Percentiles rank a stretch among this genome's conserved stretches.
These are phyloP conservation scores for Callipepla squamata DNA, from an alignment of 2,113 vertebrate genomes.

Conservation along the genomic window DNA sequence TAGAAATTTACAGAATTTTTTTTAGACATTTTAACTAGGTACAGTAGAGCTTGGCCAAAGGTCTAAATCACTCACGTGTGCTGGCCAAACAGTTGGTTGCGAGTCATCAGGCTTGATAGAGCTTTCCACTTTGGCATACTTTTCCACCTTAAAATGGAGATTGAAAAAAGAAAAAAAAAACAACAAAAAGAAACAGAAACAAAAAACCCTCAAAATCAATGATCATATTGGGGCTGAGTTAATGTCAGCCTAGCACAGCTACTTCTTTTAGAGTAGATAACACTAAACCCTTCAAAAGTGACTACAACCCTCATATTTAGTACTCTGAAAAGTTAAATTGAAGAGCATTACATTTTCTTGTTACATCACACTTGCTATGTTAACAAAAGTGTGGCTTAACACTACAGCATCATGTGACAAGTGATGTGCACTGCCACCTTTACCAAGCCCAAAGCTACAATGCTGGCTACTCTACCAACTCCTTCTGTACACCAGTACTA, in stretches of 20 bases:
- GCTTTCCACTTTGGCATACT: slow-evolving; percentile 95
- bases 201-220: neutral
- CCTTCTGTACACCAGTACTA: neutral
- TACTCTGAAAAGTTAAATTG: neutral
- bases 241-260: neutral
- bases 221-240: neutral
- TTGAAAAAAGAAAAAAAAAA: neutral
- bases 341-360: neutral
- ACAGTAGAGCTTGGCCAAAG: slow-evolving; percentile 31
- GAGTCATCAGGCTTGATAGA: slow-evolving; percentile 92
- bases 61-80: slow-evolving; percentile 83
- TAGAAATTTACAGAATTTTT: neutral
- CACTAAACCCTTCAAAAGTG: neutral
- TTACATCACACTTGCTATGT: neutral
- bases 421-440: rapidly evolving
- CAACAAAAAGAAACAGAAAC: neutral
- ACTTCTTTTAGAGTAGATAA: neutral
- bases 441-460: neutral
- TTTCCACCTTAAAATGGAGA: slow-evolving; percentile 88
- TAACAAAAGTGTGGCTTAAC: neutral
- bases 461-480: neutral
- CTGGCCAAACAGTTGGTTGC: slow-evolving; percentile 93
- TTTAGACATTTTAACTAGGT: neutral
- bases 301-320: neutral
- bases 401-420: neutral